A percentile compares a stretch with the other conserved stretches of the same genome.
Evolutionary conservation across 2,113 vertebrate genomes (phyloP).

Genomic region (Ptychochromis oligacanthus): DNA sequence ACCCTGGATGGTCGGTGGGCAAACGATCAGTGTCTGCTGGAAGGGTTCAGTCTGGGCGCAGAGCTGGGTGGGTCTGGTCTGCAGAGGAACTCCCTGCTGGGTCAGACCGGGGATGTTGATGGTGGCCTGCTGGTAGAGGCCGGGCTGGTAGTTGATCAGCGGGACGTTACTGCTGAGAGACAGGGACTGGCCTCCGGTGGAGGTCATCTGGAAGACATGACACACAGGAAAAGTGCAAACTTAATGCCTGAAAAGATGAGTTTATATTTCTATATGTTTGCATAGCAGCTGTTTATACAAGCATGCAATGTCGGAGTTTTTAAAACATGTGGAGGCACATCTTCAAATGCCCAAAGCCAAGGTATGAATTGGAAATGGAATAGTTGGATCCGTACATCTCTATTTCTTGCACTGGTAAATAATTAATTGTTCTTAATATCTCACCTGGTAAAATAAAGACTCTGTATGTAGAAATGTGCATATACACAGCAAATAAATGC

Average conservation of each 20-base stretch:
- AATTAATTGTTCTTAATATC: neutral
- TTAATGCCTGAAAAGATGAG: neutral
- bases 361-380: neutral
- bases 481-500: neutral
- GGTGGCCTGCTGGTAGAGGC: conserved; percentile 93
- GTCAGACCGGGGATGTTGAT: conserved; percentile 93
- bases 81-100: conserved; percentile 92
- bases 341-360: neutral
- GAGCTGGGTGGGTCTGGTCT: conserved; percentile 92
- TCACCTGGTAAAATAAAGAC: neutral
- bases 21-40: conserved; percentile 98
- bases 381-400: fast-evolving
- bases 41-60: conserved; percentile 95
- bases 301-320: neutral
- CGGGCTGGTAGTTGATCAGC: conserved; percentile 93
- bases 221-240: fast-evolving
- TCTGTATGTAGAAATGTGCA: neutral
- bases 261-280: neutral
- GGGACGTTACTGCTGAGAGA: conserved; percentile 94
- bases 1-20: conserved; percentile 97
- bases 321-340: neutral
- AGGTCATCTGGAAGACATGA: conserved; percentile 77
- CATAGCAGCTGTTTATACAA: neutral
- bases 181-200: conserved; percentile 90
- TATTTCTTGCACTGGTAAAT: neutral